These are phyloP conservation scores for Tribolium madens DNA, from an alignment of 1,140 invertebrate species.

Conservation along the genomic window DNA sequence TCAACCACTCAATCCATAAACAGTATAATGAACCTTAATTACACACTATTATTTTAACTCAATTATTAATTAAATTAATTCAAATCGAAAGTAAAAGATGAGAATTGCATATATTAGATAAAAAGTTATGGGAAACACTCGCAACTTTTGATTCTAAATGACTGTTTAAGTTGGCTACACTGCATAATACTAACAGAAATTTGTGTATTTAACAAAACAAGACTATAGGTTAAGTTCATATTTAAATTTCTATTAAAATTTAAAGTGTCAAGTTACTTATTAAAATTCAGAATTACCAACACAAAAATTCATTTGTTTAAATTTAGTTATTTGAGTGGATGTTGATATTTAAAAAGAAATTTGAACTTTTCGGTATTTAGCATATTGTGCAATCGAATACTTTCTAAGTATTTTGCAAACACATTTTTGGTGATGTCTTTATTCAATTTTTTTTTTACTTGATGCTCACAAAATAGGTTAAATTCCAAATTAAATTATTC, in stretches of 20 bases:
- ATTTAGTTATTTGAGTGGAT: too few relatives aligned
- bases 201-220: too few relatives aligned
- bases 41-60: neutral
- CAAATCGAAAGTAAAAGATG: neutral
- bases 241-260: too few relatives aligned
- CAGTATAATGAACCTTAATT: neutral
- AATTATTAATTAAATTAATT: neutral
- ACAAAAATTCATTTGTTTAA: too few relatives aligned
- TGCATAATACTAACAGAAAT: too few relatives aligned
- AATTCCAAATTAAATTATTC: constrained; percentile 20
- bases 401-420: neutral
- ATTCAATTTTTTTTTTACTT: too few relatives aligned
- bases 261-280: too few relatives aligned
- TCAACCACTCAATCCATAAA: neutral
- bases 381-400: neutral
- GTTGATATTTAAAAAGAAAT: neutral
- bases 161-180: too few relatives aligned
- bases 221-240: too few relatives aligned
- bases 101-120: neutral
- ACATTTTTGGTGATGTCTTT: neutral
- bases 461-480: constrained; percentile 7
- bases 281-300: too few relatives aligned
- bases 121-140: neutral
- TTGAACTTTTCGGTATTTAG: neutral
- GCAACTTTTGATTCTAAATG: too few relatives aligned